These are phyloP conservation scores for Neosalanx taihuensis DNA, from an alignment of 2,797 vertebrate species.

Conservation along the genomic window DNA sequence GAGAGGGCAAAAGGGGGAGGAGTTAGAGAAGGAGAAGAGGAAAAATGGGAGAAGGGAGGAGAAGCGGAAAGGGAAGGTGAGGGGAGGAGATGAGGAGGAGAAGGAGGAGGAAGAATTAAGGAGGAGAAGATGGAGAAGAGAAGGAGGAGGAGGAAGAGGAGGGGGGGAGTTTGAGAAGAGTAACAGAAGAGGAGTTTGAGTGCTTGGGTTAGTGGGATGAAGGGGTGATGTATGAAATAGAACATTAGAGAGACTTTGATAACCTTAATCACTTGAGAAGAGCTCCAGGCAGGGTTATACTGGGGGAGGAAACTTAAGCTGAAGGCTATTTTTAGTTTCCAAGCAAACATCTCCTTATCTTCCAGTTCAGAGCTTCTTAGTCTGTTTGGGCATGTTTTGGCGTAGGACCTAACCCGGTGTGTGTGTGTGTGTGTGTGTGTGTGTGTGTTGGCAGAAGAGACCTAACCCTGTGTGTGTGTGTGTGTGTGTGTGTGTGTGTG, in stretches of 20 bases:
- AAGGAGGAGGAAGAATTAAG: not conserved
- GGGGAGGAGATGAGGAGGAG: not conserved
- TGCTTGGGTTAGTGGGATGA: not conserved
- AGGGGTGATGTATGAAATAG: slow-evolving; percentile 16
- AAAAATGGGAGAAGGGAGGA: too few relatives aligned
- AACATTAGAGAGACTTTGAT: slow-evolving; percentile 48
- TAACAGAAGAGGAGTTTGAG: not conserved
- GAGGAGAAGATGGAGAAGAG: slow-evolving; percentile 10
- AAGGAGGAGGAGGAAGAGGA: not conserved
- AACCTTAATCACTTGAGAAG: slow-evolving; percentile 29
- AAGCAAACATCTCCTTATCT: slow-evolving; percentile 56
- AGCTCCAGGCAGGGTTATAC: slow-evolving; percentile 32
- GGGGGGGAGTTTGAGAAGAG: not conserved
- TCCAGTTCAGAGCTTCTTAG: slow-evolving; percentile 48
- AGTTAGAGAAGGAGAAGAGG: too few relatives aligned
- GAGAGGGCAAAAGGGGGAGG: not conserved
- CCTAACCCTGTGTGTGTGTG: too few relatives aligned
- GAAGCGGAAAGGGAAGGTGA: not conserved
- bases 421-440: too few relatives aligned
- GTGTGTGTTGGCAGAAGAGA: too few relatives aligned
- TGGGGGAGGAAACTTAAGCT: slow-evolving; percentile 46
- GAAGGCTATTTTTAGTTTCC: slow-evolving; percentile 55
- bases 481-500: too few relatives aligned
- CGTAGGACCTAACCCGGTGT: slow-evolving; percentile 31
- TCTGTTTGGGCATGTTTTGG: not conserved